Evolutionary conservation across 2,888 invertebrate genomes (phyloP), one percentile per base, ranked within the genome.

Genomic region (Syritta pipiens): DNA sequence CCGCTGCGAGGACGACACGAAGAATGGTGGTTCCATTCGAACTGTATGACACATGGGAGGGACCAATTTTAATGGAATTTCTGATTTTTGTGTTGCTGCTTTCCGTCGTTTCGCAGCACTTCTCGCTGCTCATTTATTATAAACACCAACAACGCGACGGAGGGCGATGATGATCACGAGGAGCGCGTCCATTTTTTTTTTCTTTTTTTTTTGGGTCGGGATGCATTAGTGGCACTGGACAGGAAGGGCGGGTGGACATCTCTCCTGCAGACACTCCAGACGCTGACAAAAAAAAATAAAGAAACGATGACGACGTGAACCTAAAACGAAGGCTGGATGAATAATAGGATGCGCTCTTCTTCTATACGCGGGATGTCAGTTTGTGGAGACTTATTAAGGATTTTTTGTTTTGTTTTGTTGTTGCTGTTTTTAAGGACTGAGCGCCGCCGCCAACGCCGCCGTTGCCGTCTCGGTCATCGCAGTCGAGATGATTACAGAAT

Each of bases 1-100:
- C 62, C 44, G 53, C 55, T 48, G 48, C 46, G 40, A 35, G 51
- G 55, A 72, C 40, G 71, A 63, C 46, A 24, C 55, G 69, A 40
- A n/a, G n/a, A 68, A 72, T 81, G 62, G 77, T 53, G 76, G 71
- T 71, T 76, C 71, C 69, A 68, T 67, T 81, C 75, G 81, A 75
- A 74, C 81, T 81, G 81, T 81, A 77, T 81, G 81, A 81, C 81
- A 81, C 81, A 81, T 81, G 81, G 81, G 81, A 67, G 81, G 81
- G 62, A 77, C 81, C 72, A 77, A 72, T 81, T 81, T 81, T 81
- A 81, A 81, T 81, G 81, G 81, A 77, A 77, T 81, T 81, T 81
- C 81, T 42, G 55, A 79, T 81, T 57, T 63, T 65, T 67, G n/a
- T 65, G 10, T 63, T 53, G 10, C 40, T 59, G 51, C 10, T 32